phyloP scores from a whole-genome alignment of 2,797 vertebrate genomes.

The Loris lydekkerianus region DNA sequence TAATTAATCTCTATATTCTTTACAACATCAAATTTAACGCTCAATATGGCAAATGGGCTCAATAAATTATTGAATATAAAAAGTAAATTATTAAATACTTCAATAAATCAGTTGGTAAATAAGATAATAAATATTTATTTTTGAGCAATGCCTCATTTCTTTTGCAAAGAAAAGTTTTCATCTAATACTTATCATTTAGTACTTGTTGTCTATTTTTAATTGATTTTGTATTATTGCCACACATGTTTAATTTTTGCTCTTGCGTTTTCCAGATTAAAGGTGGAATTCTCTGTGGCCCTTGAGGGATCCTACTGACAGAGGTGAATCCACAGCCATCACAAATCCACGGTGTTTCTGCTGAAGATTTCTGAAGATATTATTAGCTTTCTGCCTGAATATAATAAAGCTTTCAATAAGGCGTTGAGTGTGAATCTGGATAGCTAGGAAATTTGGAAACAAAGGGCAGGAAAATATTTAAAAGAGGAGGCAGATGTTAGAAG shows the following conservation, averaged over 20 bases:
- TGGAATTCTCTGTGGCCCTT: not conserved
- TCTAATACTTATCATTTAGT: not conserved
- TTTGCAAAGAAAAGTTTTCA: not conserved
- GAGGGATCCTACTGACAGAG: not conserved
- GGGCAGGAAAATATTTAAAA: not conserved
- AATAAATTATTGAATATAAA: not conserved
- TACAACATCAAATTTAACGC: not conserved
- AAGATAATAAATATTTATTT: not conserved
- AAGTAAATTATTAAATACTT: conserved; percentile 2
- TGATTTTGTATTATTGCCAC: not conserved
- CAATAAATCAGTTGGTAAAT: not conserved
- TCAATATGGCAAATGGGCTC: not conserved
- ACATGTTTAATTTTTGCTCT: not conserved
- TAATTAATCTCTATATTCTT: conserved; percentile 17
- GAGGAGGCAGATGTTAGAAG: not conserved
- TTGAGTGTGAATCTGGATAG: not conserved
- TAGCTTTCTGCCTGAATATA: not conserved
- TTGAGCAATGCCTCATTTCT: not conserved
- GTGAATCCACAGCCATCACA: not conserved
- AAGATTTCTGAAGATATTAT: not conserved
- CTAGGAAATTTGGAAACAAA: not conserved
- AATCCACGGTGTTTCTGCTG: not conserved
- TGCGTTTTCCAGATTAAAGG: not conserved
- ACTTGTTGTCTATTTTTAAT: not conserved
- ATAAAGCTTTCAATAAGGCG: not conserved